phyloP scores from a whole-genome alignment of 1,140 invertebrate species.

The Andricus grossulariae region DNA sequence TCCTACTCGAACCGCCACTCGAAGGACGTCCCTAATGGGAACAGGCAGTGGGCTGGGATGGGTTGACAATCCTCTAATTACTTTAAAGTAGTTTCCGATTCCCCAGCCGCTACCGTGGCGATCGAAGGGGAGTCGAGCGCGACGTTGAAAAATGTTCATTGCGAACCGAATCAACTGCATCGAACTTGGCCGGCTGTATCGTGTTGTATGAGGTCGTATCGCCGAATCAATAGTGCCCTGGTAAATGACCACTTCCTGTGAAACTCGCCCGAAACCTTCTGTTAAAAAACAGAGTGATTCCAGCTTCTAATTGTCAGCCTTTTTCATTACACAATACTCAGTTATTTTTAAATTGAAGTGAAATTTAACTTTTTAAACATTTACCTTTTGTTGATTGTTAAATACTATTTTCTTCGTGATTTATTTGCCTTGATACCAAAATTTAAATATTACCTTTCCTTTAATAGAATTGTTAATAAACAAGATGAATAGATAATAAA shows the following conservation, averaged over 20 bases:
- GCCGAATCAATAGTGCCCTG: constrained; percentile 28
- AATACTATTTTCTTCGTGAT: no score
- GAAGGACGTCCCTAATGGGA: constrained; percentile 70
- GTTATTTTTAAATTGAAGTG: not conserved
- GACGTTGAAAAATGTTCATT: constrained; percentile 52
- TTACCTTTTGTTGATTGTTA: no score
- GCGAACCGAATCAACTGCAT: constrained; percentile 46
- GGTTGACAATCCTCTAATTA: constrained; percentile 74
- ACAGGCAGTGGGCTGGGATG: constrained; percentile 63
- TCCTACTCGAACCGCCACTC: constrained; percentile 63
- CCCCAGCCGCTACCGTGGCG: constrained; percentile 53
- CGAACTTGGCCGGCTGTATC: constrained; percentile 4
- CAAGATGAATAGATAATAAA: no score
- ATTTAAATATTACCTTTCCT: no score
- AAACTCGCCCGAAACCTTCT: constrained; percentile 1
- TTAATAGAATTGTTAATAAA: no score
- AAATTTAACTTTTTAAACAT: no score
- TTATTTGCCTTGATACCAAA: no score
- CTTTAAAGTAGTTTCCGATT: constrained; percentile 74
- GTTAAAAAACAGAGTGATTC: constrained; percentile 5
- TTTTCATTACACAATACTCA: not conserved
- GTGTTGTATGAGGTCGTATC: constrained; percentile 25
- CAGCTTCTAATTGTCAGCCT: not conserved
- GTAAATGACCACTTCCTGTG: constrained; percentile 30
- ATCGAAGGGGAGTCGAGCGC: constrained; percentile 51